phyloP scores from a whole-genome alignment of 2,113 vertebrate species.

The Psephotus haematonotus region DNA sequence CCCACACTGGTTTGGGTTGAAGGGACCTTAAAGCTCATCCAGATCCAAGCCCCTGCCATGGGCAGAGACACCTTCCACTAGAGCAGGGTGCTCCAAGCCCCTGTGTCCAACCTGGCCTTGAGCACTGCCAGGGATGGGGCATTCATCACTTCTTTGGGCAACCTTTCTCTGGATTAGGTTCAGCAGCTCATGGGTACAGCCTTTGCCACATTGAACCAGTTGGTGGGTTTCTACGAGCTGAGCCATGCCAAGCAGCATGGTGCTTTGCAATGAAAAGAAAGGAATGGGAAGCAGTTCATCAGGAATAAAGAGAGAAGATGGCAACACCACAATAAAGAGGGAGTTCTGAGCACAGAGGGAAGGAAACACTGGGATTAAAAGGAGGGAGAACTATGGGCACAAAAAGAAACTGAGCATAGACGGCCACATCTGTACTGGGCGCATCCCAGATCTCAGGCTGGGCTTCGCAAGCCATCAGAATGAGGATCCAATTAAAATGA shows the following conservation, averaged over 20 bases:
- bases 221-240: background rate
- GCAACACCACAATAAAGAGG: background rate
- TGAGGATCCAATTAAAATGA: constrained; percentile 12
- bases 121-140: background rate
- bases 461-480: background rate
- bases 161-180: background rate
- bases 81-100: background rate
- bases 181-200: background rate
- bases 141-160: background rate
- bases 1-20: background rate
- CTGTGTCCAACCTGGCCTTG: background rate
- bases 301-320: background rate
- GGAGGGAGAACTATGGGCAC: background rate
- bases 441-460: background rate
- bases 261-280: background rate
- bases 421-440: background rate
- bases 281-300: background rate
- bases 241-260: background rate
- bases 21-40: background rate
- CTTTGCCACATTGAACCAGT: background rate
- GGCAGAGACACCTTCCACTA: background rate
- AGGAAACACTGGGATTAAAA: background rate
- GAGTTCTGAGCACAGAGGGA: background rate
- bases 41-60: background rate
- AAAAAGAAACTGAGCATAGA: background rate